A percentile compares a stretch with the other conserved stretches of the same genome.
Evolutionary conservation across 2,888 invertebrate species (phyloP).

Genomic region (Minunthozetes semirufus): DNA sequence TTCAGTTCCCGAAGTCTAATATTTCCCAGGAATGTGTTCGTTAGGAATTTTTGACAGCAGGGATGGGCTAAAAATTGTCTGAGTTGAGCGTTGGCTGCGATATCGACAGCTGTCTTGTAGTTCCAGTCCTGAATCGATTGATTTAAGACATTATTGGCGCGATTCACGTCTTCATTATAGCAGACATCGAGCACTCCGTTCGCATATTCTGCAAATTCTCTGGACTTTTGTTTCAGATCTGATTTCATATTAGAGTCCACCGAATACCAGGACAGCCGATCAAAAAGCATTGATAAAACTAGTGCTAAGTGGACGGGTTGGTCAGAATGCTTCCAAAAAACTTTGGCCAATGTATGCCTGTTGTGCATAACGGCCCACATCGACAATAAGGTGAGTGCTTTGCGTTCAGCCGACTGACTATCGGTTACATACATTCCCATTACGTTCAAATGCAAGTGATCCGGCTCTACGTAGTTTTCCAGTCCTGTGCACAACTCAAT

Average conservation of each 20-base stretch:
- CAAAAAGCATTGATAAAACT: slow-evolving; percentile 43
- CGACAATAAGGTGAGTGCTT: slow-evolving; percentile 43
- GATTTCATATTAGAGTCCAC: slow-evolving; percentile 42
- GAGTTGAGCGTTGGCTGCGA: slow-evolving; percentile 48
- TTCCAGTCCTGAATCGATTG: slow-evolving; percentile 48
- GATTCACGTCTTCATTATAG: slow-evolving; percentile 45
- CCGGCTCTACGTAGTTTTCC: slow-evolving; percentile 46
- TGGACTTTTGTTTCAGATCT: slow-evolving; percentile 43
- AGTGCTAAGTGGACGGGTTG: slow-evolving; percentile 45
- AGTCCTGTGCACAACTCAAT: slow-evolving; percentile 46
- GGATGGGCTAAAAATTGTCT: slow-evolving; percentile 51
- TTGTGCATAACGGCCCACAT: slow-evolving; percentile 44
- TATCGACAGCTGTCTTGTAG: slow-evolving; percentile 48
- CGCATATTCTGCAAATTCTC: slow-evolving; percentile 44
- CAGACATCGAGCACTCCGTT: slow-evolving; percentile 47
- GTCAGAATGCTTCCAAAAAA: slow-evolving; percentile 44
- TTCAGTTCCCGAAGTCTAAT: slow-evolving; percentile 48
- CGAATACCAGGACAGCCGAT: slow-evolving; percentile 42
- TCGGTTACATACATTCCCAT: slow-evolving; percentile 43
- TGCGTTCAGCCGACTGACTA: slow-evolving; percentile 43
- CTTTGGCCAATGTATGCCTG: slow-evolving; percentile 42
- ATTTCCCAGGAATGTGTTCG: slow-evolving; percentile 49
- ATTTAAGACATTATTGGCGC: slow-evolving; percentile 48
- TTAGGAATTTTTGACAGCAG: slow-evolving; percentile 53
- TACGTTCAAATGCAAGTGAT: slow-evolving; percentile 47